These are phyloP conservation scores for Falco cherrug DNA, from an alignment of 2,797 vertebrate species.

Conservation along the genomic window DNA sequence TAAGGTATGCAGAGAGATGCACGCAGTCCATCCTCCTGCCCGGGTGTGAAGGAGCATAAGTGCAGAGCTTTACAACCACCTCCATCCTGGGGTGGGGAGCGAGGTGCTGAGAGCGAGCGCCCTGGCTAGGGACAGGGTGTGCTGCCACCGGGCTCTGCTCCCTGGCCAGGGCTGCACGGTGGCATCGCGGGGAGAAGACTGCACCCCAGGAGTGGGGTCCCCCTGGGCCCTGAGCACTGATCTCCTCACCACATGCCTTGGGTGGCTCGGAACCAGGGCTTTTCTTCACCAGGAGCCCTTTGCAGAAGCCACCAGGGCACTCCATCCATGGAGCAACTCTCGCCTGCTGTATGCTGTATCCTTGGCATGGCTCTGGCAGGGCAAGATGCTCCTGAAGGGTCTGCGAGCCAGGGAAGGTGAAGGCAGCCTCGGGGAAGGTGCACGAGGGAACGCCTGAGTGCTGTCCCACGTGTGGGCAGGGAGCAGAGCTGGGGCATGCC, in stretches of 20 bases:
- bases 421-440: not conserved
- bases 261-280: rapidly evolving
- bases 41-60: not conserved
- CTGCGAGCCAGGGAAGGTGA: not conserved
- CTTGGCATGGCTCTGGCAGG: not conserved
- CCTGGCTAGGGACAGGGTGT: not conserved
- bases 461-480: not conserved
- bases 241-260: not conserved
- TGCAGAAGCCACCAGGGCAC: not conserved
- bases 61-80: not conserved
- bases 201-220: not conserved
- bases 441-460: not conserved
- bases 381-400: not conserved
- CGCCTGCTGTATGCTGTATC: too few species aligned
- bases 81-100: rapidly evolving
- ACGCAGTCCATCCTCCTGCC: not conserved
- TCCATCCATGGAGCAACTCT: not conserved
- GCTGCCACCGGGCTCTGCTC: not conserved
- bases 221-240: not conserved
- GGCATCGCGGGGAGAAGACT: not conserved
- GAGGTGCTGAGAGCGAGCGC: rapidly evolving
- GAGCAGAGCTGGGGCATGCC: not conserved
- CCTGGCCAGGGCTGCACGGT: not conserved
- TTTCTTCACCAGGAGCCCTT: not conserved
- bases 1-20: not conserved